Conservation (phyloP, 2,113 vertebrate genomes). For the Tupaia tana region DNA sequence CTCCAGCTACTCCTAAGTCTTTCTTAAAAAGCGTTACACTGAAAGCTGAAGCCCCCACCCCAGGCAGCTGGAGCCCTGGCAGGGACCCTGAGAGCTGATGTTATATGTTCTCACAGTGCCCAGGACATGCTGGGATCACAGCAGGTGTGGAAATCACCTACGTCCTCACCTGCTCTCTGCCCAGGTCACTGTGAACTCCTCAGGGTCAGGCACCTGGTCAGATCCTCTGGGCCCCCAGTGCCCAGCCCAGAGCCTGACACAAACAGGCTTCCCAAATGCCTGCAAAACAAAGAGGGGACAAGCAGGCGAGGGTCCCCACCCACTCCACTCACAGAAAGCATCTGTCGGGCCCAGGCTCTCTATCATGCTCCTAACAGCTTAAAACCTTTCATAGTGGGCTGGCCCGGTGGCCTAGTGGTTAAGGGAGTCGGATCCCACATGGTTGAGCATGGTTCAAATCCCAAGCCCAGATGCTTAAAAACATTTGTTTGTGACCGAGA, state of each 20-base stretch:
- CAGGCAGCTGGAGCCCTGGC: neutral
- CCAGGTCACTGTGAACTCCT: neutral
- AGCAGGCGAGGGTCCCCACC: neutral
- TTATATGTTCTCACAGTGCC: neutral
- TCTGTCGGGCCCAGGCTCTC: neutral
- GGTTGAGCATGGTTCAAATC: too few relatives aligned
- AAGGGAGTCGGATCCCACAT: too few relatives aligned
- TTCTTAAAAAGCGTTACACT: neutral
- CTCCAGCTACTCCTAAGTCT: accelerated
- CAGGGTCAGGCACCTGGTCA: neutral
- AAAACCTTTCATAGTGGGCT: neutral
- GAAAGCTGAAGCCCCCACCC: neutral
- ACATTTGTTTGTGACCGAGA: too few relatives aligned
- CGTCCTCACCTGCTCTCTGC: neutral
- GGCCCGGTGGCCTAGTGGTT: too few relatives aligned
- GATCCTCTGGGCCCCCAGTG: neutral
- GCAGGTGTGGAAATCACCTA: neutral
- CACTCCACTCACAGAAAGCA: neutral
- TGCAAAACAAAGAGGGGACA: neutral
- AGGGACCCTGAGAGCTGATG: too few relatives aligned
- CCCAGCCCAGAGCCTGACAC: neutral
- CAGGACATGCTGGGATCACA: neutral
- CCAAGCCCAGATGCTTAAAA: too few relatives aligned
- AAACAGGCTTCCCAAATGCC: neutral
- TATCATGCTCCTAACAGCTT: neutral